Evolutionary conservation across 2,113 vertebrate species (phyloP).

Genomic region (Spheniscus mendiculus): DNA sequence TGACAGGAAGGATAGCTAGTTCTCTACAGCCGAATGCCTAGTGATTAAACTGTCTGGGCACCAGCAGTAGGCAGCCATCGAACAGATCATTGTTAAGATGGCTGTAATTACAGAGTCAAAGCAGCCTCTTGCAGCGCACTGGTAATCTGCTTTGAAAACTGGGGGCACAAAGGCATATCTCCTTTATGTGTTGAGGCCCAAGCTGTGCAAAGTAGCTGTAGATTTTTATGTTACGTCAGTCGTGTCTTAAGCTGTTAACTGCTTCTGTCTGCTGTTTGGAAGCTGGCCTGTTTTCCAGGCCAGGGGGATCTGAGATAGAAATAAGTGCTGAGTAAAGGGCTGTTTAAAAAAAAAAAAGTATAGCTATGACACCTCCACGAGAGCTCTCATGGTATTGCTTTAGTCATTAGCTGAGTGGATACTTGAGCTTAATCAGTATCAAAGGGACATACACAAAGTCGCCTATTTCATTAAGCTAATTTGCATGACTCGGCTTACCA

Average conservation of each 20-base stretch:
- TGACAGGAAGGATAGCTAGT: constrained; percentile 45
- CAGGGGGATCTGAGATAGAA: constrained; percentile 14
- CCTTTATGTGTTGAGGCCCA: constrained; percentile 68
- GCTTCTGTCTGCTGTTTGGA: constrained; percentile 57
- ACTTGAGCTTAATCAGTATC: constrained; percentile 81
- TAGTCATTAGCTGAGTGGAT: constrained; percentile 86
- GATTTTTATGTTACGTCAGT: constrained; percentile 58
- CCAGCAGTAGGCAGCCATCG: constrained; percentile 30
- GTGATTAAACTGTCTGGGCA: constrained; percentile 66
- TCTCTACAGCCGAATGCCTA: not conserved
- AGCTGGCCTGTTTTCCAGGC: constrained; percentile 4
- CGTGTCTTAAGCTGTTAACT: constrained; percentile 31
- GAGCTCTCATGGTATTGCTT: constrained; percentile 68
- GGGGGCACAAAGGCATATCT: constrained; percentile 71
- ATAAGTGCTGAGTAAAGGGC: constrained; percentile 50
- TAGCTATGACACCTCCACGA: constrained; percentile 56
- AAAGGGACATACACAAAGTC: constrained; percentile 66
- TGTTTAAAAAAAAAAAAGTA: constrained; percentile 9
- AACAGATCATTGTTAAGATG: constrained; percentile 57
- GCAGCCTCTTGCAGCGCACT: not conserved
- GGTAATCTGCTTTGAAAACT: constrained; percentile 79
- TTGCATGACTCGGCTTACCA: constrained; percentile 79
- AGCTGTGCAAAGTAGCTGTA: constrained; percentile 57
- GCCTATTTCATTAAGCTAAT: constrained; percentile 85
- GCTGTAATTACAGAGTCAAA: constrained; percentile 60